Evolutionary conservation across 2,888 invertebrate species (phyloP).

Genomic region (Epinotia ramella): DNA sequence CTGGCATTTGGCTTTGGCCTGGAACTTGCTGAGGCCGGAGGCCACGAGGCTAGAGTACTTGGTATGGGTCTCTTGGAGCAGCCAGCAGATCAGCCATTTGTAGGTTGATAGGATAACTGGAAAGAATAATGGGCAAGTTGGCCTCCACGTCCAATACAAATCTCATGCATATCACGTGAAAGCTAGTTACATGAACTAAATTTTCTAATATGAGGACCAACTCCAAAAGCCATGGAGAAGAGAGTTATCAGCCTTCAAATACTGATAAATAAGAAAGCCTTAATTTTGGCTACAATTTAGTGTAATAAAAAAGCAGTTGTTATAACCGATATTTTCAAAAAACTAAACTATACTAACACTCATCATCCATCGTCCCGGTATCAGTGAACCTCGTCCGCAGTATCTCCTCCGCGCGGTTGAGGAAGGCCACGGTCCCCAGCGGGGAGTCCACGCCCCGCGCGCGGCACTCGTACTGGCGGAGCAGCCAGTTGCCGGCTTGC

Average conservation of each 20-base stretch:
- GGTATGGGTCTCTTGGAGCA: constrained; percentile 88
- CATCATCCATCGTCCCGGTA: constrained; percentile 64
- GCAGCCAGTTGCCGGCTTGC: constrained; percentile 95
- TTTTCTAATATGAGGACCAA: too few species aligned
- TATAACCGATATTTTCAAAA: too few species aligned
- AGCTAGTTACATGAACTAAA: too few species aligned
- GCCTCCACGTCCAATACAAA: too few species aligned
- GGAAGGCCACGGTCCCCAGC: constrained; percentile 89
- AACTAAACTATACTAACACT: constrained; percentile 63
- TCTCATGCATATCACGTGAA: too few species aligned
- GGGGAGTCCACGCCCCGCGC: constrained; percentile 86
- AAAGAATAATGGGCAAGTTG: too few species aligned
- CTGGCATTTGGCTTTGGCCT: constrained; percentile 92
- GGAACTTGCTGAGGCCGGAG: constrained; percentile 88
- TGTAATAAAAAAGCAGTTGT: too few species aligned
- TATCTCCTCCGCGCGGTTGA: constrained; percentile 68
- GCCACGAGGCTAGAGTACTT: constrained; percentile 85
- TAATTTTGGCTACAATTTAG: too few species aligned
- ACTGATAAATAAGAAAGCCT: too few species aligned
- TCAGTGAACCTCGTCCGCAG: constrained; percentile 54
- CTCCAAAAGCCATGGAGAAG: too few species aligned
- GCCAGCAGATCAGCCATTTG: constrained; percentile 93
- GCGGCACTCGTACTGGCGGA: constrained; percentile 87
- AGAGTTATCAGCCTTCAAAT: too few species aligned
- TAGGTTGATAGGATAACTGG: constrained; percentile 90